These are phyloP conservation scores for Drosophila paucipuncta DNA, from an alignment of 2,888 invertebrate genomes.

Conservation along the genomic window DNA sequence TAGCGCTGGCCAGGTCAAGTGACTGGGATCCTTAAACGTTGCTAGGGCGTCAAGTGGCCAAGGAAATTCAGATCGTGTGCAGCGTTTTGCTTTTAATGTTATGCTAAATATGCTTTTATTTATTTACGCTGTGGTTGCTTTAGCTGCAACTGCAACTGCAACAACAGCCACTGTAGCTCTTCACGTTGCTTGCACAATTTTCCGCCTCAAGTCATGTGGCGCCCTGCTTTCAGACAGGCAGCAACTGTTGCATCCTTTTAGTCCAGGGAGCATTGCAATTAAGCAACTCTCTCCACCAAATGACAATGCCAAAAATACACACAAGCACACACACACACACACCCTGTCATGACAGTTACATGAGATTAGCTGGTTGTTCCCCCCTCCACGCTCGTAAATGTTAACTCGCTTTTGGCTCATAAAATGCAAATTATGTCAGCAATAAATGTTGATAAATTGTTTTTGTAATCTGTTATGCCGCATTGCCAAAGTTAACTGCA, in stretches of 20 bases:
- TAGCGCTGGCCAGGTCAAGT: background rate
- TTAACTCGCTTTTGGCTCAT: constrained; percentile 44
- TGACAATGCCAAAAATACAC: constrained; percentile 57
- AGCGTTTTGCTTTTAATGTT: constrained; percentile 47
- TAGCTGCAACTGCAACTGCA: constrained; percentile 12
- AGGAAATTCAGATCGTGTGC: constrained; percentile 25
- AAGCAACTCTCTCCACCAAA: constrained; percentile 79
- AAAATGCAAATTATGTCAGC: constrained; percentile 70
- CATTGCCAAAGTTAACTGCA: constrained; percentile 8
- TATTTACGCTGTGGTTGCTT: constrained; percentile 65
- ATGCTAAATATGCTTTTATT: constrained; percentile 74
- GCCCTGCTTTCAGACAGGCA: constrained; percentile 7
- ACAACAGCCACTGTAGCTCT: constrained; percentile 16
- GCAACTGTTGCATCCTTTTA: constrained; percentile 54
- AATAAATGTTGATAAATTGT: constrained; percentile 77
- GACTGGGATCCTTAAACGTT: constrained; percentile 16
- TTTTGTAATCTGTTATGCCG: constrained; percentile 30
- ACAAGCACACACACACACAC: constrained; percentile 8
- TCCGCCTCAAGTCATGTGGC: constrained; percentile 61
- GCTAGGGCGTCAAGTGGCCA: constrained; percentile 10
- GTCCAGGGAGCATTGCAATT: constrained; percentile 71
- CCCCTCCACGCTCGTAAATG: constrained; percentile 15
- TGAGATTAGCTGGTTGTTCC: constrained; percentile 21
- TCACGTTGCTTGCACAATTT: constrained; percentile 69
- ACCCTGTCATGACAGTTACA: constrained; percentile 39